These are phyloP conservation scores for Mico argentatus DNA, from an alignment of 2,797 vertebrate genomes.

Conservation along the genomic window DNA sequence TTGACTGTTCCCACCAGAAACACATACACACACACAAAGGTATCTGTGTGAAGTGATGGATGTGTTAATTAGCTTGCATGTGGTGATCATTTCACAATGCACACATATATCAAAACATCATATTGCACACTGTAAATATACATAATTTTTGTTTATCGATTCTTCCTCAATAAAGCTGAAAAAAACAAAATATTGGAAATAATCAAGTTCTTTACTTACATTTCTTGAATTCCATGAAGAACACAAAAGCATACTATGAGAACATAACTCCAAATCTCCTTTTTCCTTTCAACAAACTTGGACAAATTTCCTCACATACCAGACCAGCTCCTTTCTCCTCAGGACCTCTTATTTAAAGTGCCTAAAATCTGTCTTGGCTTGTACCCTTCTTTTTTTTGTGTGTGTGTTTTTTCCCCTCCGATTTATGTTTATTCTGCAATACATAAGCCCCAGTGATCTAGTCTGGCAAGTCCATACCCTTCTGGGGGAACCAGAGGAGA, in stretches of 20 bases:
- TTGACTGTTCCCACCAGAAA: neutral
- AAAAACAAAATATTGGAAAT: slow-evolving; percentile 31
- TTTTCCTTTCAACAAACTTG: slow-evolving; percentile 13
- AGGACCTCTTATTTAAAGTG: neutral
- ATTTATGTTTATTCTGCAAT: neutral
- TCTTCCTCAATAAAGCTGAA: neutral
- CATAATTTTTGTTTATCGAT: neutral
- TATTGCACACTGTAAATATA: neutral
- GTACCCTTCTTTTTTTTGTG: neutral
- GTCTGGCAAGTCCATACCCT: neutral
- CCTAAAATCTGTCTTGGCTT: neutral
- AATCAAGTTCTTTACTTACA: neutral
- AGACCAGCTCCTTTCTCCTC: neutral
- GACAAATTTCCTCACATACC: neutral
- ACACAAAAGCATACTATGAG: neutral
- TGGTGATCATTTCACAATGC: neutral
- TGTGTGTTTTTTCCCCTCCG: neutral
- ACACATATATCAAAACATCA: neutral
- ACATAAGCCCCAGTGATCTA: neutral
- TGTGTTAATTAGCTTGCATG: neutral
- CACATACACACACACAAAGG: neutral
- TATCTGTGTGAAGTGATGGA: neutral
- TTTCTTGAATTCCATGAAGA: slow-evolving; percentile 22
- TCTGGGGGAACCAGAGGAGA: neutral
- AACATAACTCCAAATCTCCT: neutral